A percentile compares a stretch with the other conserved stretches of the same genome.
Conservation (phyloP, 2,888 invertebrate species). For the Herminia tarsipennalis region DNA sequence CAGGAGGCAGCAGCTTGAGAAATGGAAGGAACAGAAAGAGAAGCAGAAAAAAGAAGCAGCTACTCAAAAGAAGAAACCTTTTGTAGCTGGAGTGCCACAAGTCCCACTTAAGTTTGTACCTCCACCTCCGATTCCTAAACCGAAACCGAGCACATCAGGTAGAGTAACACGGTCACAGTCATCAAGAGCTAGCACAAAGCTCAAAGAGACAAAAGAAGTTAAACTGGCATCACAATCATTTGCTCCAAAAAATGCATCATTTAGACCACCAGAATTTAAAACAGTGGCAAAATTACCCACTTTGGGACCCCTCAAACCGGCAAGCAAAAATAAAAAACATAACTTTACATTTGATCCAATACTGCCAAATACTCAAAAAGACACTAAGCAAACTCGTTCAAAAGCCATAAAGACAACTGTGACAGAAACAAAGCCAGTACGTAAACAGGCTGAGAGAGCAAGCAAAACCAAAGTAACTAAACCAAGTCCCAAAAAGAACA, state of each 20-base stretch:
- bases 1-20: constrained; percentile 66
- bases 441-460: constrained; percentile 25
- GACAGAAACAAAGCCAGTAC: constrained; percentile 19
- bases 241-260: constrained; percentile 83
- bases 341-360: constrained; percentile 53
- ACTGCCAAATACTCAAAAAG: constrained; percentile 33
- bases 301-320: constrained; percentile 40
- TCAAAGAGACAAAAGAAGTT: constrained; percentile 22
- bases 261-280: constrained; percentile 73
- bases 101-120: constrained; percentile 60
- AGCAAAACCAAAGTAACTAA: constrained; percentile 38
- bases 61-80: constrained; percentile 70
- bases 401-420: constrained; percentile 21
- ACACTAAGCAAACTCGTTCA: constrained; percentile 21
- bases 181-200: constrained; percentile 32
- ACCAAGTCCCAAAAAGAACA: constrained; percentile 20
- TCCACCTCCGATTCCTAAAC: constrained; percentile 56
- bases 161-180: constrained; percentile 71
- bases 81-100: constrained; percentile 63
- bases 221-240: constrained; percentile 61
- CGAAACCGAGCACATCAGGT: constrained; percentile 64
- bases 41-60: constrained; percentile 65
- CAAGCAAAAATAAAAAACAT: constrained; percentile 40
- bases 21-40: constrained; percentile 77
- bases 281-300: constrained; percentile 51